Evolutionary conservation across 2,113 vertebrate species (phyloP).

Genomic region (Scopus umbretta): DNA sequence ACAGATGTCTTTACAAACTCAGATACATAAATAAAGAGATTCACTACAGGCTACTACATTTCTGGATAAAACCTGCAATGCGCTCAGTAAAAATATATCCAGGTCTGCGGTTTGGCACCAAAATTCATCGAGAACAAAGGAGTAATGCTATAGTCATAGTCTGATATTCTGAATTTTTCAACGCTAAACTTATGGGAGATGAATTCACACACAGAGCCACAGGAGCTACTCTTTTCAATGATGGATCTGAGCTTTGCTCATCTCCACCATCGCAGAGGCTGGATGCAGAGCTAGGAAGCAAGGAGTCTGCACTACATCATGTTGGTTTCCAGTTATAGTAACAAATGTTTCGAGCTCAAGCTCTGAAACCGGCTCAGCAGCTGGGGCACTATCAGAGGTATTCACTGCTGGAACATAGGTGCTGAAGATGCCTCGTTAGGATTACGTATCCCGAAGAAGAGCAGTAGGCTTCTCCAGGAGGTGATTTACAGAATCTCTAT

Average conservation of each 20-base stretch:
- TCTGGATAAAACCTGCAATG: not conserved
- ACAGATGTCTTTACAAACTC: not conserved
- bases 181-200: not conserved
- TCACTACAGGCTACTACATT: not conserved
- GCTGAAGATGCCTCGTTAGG: not conserved
- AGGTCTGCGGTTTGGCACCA: not conserved
- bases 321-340: not conserved
- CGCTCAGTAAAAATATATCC: fast-evolving
- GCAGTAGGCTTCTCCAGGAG: not conserved
- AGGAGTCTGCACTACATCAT: fast-evolving
- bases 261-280: fast-evolving
- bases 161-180: not conserved
- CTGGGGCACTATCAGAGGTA: too few relatives aligned
- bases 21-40: not conserved
- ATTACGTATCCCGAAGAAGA: not conserved
- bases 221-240: not conserved
- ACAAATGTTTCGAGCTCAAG: fast-evolving
- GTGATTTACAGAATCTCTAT: not conserved
- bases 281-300: not conserved
- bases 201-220: not conserved
- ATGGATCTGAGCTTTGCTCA: fast-evolving
- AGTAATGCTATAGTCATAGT: fast-evolving
- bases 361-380: not conserved
- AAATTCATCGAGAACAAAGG: not conserved
- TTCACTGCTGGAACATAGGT: not conserved